Conservation (phyloP, 2,113 vertebrate genomes). For the Xenus cinereus region DNA sequence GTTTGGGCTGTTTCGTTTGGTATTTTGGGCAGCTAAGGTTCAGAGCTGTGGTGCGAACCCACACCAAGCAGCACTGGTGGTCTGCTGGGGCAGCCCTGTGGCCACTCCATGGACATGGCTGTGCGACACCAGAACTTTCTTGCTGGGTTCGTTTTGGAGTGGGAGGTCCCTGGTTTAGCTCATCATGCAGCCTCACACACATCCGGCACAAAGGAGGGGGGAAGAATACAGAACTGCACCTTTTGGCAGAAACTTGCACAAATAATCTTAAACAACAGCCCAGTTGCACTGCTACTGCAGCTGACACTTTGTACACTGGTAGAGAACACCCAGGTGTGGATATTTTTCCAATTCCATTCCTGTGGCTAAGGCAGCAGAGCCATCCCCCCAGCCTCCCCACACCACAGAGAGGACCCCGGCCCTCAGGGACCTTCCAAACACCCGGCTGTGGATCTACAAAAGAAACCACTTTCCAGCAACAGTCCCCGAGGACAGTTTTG, state of each 20-base stretch:
- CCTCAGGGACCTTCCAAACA: neutral
- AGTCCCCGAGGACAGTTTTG: neutral
- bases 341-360: neutral
- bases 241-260: neutral
- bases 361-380: fast-evolving
- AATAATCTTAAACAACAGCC: neutral
- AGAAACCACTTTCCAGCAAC: neutral
- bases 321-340: neutral
- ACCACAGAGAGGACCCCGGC: fast-evolving
- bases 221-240: neutral
- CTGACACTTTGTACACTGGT: neutral
- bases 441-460: neutral
- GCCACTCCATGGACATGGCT: neutral
- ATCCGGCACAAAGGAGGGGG: neutral
- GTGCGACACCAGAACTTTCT: neutral
- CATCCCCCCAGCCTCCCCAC: fast-evolving
- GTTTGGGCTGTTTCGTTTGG: neutral
- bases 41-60: neutral
- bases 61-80: fast-evolving
- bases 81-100: neutral
- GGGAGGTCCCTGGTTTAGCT: neutral
- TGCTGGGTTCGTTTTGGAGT: neutral
- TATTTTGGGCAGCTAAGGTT: too few relatives aligned
- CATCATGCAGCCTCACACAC: neutral
- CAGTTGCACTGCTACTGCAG: neutral